Conservation (phyloP, 2,888 invertebrate species). For the Pachymerium ferrugineum region DNA sequence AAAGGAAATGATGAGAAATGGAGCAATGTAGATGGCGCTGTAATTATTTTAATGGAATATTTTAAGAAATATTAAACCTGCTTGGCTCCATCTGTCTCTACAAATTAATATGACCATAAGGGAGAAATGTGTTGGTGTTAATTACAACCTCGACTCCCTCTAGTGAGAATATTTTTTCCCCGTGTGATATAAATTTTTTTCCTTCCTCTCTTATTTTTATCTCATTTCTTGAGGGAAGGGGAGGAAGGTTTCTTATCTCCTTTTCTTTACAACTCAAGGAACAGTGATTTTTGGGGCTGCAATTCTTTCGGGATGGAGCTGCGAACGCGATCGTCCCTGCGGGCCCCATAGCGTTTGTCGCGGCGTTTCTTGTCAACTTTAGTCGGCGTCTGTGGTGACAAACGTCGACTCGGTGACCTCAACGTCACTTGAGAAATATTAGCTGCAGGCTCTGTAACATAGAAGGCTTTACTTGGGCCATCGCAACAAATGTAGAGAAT, state of each 20-base stretch:
- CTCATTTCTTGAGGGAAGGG: neutral
- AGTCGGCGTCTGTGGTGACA: conserved; percentile 22
- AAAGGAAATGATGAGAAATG: neutral
- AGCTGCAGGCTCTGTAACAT: neutral
- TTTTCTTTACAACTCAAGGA: conserved; percentile 18
- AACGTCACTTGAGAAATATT: neutral
- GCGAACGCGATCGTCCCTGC: conserved; percentile 19
- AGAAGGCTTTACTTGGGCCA: neutral
- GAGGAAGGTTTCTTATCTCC: neutral
- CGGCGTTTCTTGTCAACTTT: neutral
- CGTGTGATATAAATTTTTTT: neutral
- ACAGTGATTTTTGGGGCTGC: conserved; percentile 17
- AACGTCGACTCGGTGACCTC: conserved; percentile 27
- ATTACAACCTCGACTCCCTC: neutral
- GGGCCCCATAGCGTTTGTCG: conserved; percentile 21
- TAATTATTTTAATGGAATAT: conserved; percentile 27
- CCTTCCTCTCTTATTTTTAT: neutral
- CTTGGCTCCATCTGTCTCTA: conserved; percentile 19
- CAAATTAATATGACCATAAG: conserved; percentile 23
- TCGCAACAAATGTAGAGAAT: neutral
- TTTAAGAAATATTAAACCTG: conserved; percentile 24
- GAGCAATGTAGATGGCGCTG: neutral
- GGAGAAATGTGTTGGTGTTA: conserved; percentile 24
- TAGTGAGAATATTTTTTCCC: neutral
- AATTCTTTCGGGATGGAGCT: conserved; percentile 25